These are phyloP conservation scores for Perca flavescens DNA, from an alignment of 2,113 vertebrate species.

Conservation along the genomic window DNA sequence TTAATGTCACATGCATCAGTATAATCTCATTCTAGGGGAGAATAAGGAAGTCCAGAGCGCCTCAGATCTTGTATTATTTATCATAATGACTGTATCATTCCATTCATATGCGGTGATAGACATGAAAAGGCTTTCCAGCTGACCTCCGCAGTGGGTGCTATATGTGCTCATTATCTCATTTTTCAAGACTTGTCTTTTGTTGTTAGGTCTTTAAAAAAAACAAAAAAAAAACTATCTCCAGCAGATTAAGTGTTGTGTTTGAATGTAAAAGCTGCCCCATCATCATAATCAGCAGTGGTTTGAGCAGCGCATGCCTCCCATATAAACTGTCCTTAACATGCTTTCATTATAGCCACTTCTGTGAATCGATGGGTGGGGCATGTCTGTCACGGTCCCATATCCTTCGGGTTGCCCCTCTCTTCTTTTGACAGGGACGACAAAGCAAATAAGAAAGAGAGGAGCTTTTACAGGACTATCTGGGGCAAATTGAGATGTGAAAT, in stretches of 20 bases:
- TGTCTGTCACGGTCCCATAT: slow-evolving; percentile 62
- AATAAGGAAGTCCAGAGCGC: slow-evolving; percentile 62
- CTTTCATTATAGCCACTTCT: slow-evolving; percentile 46
- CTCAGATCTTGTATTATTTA: slow-evolving; percentile 63
- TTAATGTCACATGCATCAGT: slow-evolving; percentile 77
- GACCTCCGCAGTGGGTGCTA: slow-evolving; percentile 43
- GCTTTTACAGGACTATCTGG: slow-evolving; percentile 69
- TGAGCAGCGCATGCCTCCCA: slow-evolving; percentile 26
- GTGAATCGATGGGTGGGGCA: slow-evolving; percentile 66
- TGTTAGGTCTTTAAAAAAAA: slow-evolving; percentile 33
- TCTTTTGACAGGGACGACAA: slow-evolving; percentile 72
- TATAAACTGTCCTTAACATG: slow-evolving; percentile 66
- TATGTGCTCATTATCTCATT: slow-evolving; percentile 57
- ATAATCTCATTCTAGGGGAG: slow-evolving; percentile 74
- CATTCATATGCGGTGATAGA: slow-evolving; percentile 50
- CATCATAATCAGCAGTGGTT: slow-evolving; percentile 24
- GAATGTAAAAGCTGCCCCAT: slow-evolving; percentile 46
- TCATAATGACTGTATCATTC: slow-evolving; percentile 65
- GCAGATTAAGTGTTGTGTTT: slow-evolving; percentile 40
- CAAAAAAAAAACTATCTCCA: not conserved
- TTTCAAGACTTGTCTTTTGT: slow-evolving; percentile 38
- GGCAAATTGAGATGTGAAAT: slow-evolving; percentile 85
- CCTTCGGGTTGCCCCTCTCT: slow-evolving; percentile 54
- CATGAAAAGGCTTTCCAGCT: slow-evolving; percentile 53
- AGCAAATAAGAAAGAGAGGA: slow-evolving; percentile 61